Percentiles rank a stretch among this genome's conserved stretches.
Evolutionary conservation across 2,797 vertebrate genomes (phyloP).

Genomic region (Xiphorhynchus erythropygius): DNA sequence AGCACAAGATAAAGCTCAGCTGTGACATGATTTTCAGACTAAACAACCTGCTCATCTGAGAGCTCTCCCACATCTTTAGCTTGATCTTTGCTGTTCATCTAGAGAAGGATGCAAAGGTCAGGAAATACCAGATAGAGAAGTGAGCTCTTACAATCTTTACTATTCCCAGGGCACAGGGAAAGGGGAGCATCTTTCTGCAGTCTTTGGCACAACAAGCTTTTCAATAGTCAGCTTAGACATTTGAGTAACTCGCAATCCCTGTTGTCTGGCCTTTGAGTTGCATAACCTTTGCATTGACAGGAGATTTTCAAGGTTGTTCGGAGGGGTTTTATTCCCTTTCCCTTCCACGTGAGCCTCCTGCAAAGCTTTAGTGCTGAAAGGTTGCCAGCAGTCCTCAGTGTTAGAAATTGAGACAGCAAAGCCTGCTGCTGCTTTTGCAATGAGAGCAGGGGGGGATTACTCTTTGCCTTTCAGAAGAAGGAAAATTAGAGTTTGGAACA

Average conservation of each 20-base stretch:
- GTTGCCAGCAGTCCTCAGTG: not conserved
- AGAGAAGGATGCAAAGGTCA: constrained; percentile 23
- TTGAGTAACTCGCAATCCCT: not conserved
- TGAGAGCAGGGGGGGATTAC: not conserved
- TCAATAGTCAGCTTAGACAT: not conserved
- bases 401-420: not conserved
- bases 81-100: constrained; percentile 2
- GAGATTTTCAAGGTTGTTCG: not conserved
- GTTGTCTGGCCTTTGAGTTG: not conserved
- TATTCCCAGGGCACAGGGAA: not conserved
- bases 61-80: not conserved
- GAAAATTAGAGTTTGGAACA: not conserved
- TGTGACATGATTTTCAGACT: not conserved
- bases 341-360: not conserved
- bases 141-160: not conserved
- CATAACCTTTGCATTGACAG: not conserved
- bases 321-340: not conserved
- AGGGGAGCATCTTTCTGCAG: not conserved
- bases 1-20: not conserved
- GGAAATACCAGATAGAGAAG: constrained; percentile 31
- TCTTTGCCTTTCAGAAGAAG: not conserved
- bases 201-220: constrained; percentile 4
- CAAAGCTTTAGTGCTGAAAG: not conserved
- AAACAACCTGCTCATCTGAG: not conserved
- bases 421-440: not conserved